Percentiles rank a stretch among this genome's conserved stretches.
Conservation (phyloP, 92 coral and sea anemone species). For the Phenganax marumi region DNA sequence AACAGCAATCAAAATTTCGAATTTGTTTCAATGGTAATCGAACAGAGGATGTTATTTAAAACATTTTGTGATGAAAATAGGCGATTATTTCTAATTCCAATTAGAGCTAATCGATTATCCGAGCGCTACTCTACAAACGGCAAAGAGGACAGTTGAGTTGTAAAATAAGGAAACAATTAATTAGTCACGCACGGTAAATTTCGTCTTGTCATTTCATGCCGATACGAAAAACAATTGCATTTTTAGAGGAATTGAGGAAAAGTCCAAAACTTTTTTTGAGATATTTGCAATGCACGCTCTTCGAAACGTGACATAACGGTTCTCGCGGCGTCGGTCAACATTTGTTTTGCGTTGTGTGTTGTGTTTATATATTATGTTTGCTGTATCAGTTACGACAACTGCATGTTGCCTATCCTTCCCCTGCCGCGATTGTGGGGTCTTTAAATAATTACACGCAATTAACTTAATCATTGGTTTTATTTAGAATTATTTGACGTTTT, state of each 20-base stretch:
- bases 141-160: constrained; percentile 26
- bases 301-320: background rate
- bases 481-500: constrained; percentile 35
- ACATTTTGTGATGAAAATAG: constrained; percentile 16
- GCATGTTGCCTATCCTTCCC: constrained; percentile 16
- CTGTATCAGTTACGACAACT: constrained; percentile 26
- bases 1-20: too few relatives aligned
- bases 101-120: constrained; percentile 30
- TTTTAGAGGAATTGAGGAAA: background rate
- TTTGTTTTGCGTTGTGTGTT: background rate
- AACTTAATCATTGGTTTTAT: constrained; percentile 44
- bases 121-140: constrained; percentile 21
- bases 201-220: constrained; percentile 43
- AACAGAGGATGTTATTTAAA: background rate
- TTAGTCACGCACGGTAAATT: constrained; percentile 47
- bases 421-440: constrained; percentile 11
- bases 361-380: background rate
- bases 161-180: constrained; percentile 43
- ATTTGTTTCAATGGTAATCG: background rate
- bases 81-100: constrained; percentile 30
- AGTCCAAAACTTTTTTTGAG: too few relatives aligned
- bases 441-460: constrained; percentile 43
- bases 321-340: background rate
- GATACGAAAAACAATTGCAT: constrained; percentile 39
- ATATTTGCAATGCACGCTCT: background rate